Base-by-base conservation (phyloP, 2,113 vertebrate species). In the Potamarius usumacintae region DNA sequence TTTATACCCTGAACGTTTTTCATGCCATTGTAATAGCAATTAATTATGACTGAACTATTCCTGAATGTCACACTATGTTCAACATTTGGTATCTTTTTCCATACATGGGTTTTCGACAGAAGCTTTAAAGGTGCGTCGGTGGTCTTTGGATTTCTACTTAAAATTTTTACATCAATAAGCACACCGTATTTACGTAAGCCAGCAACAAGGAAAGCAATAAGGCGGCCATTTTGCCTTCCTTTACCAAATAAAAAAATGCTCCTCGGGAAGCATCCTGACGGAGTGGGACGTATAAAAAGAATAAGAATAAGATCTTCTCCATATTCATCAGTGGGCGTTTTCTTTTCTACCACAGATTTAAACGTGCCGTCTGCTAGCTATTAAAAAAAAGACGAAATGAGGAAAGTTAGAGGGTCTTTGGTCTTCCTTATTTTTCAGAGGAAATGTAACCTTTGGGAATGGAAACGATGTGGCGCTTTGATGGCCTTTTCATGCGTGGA, bases 401-500 rank as follows among this genome's bases (percentile, higher is more conserved):
- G 22, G 48, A 11, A 53, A n/a, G 50, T 55, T 57, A 18, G 42
- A 42, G 42, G 25, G 12, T 27, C 25, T 78, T 55, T 55, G 11
- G 78, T 58, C 7, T 80, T 18, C 1, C 15, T 1, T 14, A 78
- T 42, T 79, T 34, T 80, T 82, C 11, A 25, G 57, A 62, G 18
- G 57, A 69, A 84, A 30, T 42, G 25, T 84, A 34, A 84, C 52
- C 30, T 88, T 88, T 84, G 50, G 90, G 20, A 80, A 86, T 87
- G 88, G 62, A 94, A 94, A 94, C 93, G 93, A 95, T 94, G 93
- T 93, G 88, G 86, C 86, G 89, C 82, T 85, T 88, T 92, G 94
- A 94, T 95, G 94, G 94, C 93, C 94, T 95, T 96, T 88, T 94
- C 92, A 85, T 93, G 90, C 88, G 86, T 83, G 78, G 91, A 93